These are phyloP conservation scores for Actinostola sp. DNA, from an alignment of 92 coral and sea anemone species.

Conservation along the genomic window DNA sequence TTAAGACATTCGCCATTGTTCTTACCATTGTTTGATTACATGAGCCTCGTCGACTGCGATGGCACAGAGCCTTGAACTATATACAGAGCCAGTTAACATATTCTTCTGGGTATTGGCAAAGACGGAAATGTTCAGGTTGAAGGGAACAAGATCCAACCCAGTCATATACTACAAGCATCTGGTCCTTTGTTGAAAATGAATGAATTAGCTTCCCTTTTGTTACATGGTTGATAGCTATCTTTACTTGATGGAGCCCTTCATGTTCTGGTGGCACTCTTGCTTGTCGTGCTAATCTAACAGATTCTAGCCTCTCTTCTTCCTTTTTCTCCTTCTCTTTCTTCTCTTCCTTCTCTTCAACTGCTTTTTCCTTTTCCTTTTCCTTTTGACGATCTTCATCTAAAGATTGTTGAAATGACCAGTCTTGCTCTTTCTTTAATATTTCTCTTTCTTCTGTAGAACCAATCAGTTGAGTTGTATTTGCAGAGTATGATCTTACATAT, in stretches of 20 bases:
- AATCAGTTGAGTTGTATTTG: constrained; percentile 16
- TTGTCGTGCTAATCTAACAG: constrained; percentile 27
- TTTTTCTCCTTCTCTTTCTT: neutral
- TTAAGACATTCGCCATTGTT: too few species aligned
- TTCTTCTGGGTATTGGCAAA: constrained; percentile 29
- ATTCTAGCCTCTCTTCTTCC: constrained; percentile 34
- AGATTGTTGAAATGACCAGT: constrained; percentile 20
- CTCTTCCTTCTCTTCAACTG: too few species aligned
- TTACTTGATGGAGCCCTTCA: constrained; percentile 34
- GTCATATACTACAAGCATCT: constrained; percentile 55
- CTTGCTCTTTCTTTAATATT: constrained; percentile 18
- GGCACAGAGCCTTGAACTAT: too few species aligned
- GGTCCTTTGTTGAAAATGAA: constrained; percentile 34
- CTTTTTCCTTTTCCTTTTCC: neutral
- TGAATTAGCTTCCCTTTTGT: constrained; percentile 42
- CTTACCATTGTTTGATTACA: too few species aligned
- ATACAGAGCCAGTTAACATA: too few species aligned
- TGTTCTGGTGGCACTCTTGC: constrained; percentile 42
- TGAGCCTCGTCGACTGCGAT: too few species aligned
- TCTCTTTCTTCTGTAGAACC: constrained; percentile 32
- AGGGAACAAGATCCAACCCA: constrained; percentile 46
- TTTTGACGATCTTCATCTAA: constrained; percentile 25
- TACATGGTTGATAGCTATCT: constrained; percentile 44
- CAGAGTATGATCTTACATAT: too few species aligned
- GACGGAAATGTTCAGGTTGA: constrained; percentile 37